Conservation (phyloP, 2,113 vertebrate genomes). For the Euleptes europaea region DNA sequence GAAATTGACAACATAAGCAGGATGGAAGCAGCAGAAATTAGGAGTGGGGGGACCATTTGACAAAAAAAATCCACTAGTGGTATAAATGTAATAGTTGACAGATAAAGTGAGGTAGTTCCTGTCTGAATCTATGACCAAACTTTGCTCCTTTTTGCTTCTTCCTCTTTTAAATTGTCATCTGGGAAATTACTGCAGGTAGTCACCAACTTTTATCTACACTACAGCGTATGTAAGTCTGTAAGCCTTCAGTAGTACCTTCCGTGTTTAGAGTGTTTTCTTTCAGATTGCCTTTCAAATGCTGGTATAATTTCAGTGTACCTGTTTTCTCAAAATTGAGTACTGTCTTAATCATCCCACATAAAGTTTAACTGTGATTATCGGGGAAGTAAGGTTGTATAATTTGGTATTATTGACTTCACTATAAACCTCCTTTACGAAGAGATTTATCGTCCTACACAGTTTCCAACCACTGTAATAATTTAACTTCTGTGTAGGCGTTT, state of each 20-base stretch:
- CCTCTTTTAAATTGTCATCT: too few species aligned
- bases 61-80: background rate
- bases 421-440: background rate
- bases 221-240: background rate
- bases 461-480: background rate
- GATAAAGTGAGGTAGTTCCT: conserved; percentile 18
- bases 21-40: background rate
- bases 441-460: background rate
- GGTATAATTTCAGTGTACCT: background rate
- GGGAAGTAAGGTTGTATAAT: background rate
- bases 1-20: background rate
- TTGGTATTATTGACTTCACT: background rate
- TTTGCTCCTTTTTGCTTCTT: conserved; percentile 1
- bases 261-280: background rate
- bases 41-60: too few species aligned
- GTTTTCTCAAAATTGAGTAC: background rate
- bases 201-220: too few species aligned
- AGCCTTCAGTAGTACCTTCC: background rate
- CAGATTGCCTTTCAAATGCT: background rate
- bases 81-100: conserved; percentile 25
- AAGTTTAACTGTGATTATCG: background rate
- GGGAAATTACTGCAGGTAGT: background rate
- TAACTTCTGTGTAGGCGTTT: background rate
- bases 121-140: conserved; percentile 46
- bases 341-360: background rate